These are phyloP conservation scores for Spea multiplicata DNA, from an alignment of 2,113 vertebrate species.

Conservation along the genomic window DNA sequence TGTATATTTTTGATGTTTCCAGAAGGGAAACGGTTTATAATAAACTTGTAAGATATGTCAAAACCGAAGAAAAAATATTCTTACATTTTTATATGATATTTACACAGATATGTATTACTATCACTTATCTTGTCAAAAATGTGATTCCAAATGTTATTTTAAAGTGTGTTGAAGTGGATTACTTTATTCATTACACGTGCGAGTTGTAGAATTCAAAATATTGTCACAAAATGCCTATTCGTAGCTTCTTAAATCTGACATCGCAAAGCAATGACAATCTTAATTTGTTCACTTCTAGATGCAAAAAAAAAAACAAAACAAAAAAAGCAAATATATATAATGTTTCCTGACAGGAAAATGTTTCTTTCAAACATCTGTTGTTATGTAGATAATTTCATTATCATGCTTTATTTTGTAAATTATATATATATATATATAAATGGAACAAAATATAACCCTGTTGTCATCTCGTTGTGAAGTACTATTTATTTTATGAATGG, in stretches of 20 bases:
- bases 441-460: conserved; percentile 35
- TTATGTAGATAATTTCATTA: conserved; percentile 19
- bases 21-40: conserved; percentile 34
- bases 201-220: conserved; percentile 12
- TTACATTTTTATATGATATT: conserved; percentile 44
- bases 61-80: conserved; percentile 42
- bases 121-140: conserved; percentile 39
- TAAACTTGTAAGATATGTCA: conserved; percentile 44
- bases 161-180: conserved; percentile 19
- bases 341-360: neutral
- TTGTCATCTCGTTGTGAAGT: conserved; percentile 37
- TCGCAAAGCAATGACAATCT: conserved; percentile 37
- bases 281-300: conserved; percentile 20
- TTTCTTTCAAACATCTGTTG: conserved; percentile 6
- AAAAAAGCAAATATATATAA: neutral
- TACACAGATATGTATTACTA: conserved; percentile 41
- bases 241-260: conserved; percentile 8
- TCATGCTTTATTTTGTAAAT: conserved; percentile 40
- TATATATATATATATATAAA: conserved; percentile 31
- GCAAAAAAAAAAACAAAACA: neutral
- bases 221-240: conserved; percentile 6
- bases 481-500: conserved; percentile 23
- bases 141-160: conserved; percentile 38
- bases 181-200: conserved; percentile 11
- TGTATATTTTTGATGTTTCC: conserved; percentile 43